These are phyloP conservation scores for Pseudorasbora parva DNA, from an alignment of 2,113 vertebrate genomes.

Conservation along the genomic window DNA sequence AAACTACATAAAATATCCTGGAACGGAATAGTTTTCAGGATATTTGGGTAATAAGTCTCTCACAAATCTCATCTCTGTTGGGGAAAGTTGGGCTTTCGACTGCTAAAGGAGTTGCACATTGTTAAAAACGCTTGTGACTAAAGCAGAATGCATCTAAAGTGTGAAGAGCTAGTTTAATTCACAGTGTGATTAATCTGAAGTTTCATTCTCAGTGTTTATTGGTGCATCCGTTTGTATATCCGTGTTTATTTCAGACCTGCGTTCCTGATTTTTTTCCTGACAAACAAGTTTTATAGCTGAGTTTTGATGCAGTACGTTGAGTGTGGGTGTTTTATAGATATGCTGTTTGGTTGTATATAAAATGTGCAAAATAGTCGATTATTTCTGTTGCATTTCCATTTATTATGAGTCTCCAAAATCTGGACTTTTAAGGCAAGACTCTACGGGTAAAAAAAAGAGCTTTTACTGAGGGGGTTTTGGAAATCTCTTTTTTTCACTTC, in stretches of 20 bases:
- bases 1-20: not conserved
- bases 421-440: no score
- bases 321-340: not conserved
- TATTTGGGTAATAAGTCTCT: not conserved
- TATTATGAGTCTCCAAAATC: no score
- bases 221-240: not conserved
- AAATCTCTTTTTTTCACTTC: not conserved
- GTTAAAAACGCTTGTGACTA: no score
- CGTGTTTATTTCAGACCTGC: not conserved
- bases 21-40: not conserved
- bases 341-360: not conserved
- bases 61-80: not conserved
- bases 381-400: no score
- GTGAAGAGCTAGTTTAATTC: not conserved
- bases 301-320: not conserved
- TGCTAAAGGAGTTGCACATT: not conserved
- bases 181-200: not conserved
- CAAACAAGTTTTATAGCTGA: not conserved
- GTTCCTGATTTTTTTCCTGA: slow-evolving; percentile 1
- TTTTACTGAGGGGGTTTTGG: not conserved
- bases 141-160: not conserved
- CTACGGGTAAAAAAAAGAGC: no score
- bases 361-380: not conserved
- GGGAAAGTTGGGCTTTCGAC: not conserved
- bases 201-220: not conserved